Conservation (phyloP, 1,140 invertebrate genomes). For the Coenobita brevimanus region DNA sequence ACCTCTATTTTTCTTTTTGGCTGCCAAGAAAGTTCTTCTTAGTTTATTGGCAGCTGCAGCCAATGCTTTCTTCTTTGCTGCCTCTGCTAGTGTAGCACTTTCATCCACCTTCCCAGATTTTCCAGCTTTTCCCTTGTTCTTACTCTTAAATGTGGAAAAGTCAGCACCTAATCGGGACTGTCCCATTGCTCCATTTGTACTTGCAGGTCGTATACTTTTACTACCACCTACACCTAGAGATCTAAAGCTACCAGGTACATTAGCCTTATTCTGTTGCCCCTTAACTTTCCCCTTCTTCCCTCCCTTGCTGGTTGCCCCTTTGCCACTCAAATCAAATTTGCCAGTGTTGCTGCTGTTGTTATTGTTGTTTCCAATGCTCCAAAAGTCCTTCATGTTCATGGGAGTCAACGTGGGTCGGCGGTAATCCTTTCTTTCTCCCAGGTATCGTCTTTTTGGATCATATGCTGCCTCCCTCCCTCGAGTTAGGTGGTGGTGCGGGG, state of each 20-base stretch:
- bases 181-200: constrained; percentile 37
- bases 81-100: constrained; percentile 54
- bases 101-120: constrained; percentile 36
- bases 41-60: constrained; percentile 66
- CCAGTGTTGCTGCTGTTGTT: too few relatives aligned
- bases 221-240: constrained; percentile 16
- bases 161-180: background rate
- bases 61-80: constrained; percentile 68
- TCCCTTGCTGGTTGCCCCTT: constrained; percentile 26
- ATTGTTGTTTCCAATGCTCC: too few relatives aligned
- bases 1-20: constrained; percentile 59
- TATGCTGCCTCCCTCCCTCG: background rate
- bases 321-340: constrained; percentile 19
- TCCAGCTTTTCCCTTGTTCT: constrained; percentile 45
- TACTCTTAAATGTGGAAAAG: constrained; percentile 23
- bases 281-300: constrained; percentile 44
- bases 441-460: too few relatives aligned
- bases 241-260: constrained; percentile 35
- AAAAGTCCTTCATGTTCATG: background rate
- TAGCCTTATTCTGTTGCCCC: background rate
- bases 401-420: too few relatives aligned
- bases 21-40: constrained; percentile 60
- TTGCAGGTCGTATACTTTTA: constrained; percentile 44
- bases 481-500: constrained; percentile 18
- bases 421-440: too few relatives aligned